Percentiles rank a stretch among this genome's conserved stretches.
These are phyloP conservation scores for Agrotis segetum DNA, from an alignment of 2,888 invertebrate species.

Conservation along the genomic window DNA sequence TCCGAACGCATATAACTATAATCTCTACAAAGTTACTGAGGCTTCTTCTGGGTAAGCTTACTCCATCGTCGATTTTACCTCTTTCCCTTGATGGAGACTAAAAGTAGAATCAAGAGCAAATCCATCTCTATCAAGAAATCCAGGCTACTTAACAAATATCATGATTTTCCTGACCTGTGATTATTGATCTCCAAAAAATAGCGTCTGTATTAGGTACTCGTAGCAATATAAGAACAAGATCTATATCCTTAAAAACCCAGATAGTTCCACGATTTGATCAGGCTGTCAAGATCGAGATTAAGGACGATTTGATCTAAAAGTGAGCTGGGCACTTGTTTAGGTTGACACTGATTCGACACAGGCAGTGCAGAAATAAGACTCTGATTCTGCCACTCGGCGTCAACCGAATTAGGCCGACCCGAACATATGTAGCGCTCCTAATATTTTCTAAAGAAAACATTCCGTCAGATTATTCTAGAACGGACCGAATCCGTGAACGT, in stretches of 20 bases:
- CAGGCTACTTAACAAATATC: too few species aligned
- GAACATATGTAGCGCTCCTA: not conserved
- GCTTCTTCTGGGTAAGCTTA: too few species aligned
- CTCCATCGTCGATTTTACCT: too few species aligned
- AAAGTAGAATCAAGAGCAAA: too few species aligned
- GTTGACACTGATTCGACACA: not conserved
- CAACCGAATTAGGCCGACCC: not conserved
- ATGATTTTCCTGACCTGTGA: not conserved
- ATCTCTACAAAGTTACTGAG: too few species aligned
- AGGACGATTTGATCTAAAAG: conserved; percentile 6
- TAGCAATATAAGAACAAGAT: not conserved
- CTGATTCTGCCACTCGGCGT: not conserved
- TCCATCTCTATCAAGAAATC: too few species aligned
- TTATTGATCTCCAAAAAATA: not conserved
- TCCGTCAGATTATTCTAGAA: conserved; percentile 41
- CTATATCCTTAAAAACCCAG: not conserved
- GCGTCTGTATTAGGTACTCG: too few species aligned
- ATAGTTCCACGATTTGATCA: conserved; percentile 9
- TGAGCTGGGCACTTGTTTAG: not conserved
- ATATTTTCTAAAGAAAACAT: conserved; percentile 15
- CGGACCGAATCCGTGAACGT: conserved; percentile 3
- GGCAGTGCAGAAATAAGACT: not conserved
- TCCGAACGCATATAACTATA: too few species aligned
- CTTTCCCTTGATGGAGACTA: too few species aligned
- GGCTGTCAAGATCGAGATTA: conserved; percentile 17